These are phyloP conservation scores for Drosophila pseudoananassae DNA, from an alignment of 1,140 invertebrate species.

Conservation along the genomic window DNA sequence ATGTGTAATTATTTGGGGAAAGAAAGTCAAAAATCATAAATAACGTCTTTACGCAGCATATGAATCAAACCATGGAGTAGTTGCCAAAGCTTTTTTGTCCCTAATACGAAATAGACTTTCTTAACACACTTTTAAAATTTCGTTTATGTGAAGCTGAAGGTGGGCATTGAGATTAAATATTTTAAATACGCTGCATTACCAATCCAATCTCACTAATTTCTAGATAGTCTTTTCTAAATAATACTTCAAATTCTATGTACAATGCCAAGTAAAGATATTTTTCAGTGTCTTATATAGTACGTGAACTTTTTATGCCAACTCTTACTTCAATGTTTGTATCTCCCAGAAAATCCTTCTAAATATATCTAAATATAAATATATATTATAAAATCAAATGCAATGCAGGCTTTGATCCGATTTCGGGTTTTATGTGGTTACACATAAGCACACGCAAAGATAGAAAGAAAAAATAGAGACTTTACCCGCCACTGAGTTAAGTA, in stretches of 20 bases:
- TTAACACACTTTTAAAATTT: not conserved
- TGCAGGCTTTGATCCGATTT: not conserved
- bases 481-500: constrained; percentile 80
- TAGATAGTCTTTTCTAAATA: constrained; percentile 62
- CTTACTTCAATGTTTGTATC: constrained; percentile 6
- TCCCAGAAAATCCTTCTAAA: not conserved
- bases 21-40: no score
- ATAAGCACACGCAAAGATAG: constrained; percentile 12
- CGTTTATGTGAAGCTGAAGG: no score
- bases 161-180: not conserved
- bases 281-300: constrained; percentile 18
- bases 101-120: not conserved
- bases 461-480: constrained; percentile 49
- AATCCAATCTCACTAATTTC: constrained; percentile 23
- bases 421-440: not conserved
- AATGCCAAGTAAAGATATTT: constrained; percentile 54
- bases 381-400: not conserved
- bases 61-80: not conserved
- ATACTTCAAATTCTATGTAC: constrained; percentile 72
- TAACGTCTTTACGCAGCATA: no score
- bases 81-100: not conserved
- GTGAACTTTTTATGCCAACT: not conserved
- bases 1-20: no score
- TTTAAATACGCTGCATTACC: not conserved
- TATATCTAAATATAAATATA: no score